Base-by-base conservation (phyloP, 2,113 vertebrate species). In the Siniperca chuatsi region DNA sequence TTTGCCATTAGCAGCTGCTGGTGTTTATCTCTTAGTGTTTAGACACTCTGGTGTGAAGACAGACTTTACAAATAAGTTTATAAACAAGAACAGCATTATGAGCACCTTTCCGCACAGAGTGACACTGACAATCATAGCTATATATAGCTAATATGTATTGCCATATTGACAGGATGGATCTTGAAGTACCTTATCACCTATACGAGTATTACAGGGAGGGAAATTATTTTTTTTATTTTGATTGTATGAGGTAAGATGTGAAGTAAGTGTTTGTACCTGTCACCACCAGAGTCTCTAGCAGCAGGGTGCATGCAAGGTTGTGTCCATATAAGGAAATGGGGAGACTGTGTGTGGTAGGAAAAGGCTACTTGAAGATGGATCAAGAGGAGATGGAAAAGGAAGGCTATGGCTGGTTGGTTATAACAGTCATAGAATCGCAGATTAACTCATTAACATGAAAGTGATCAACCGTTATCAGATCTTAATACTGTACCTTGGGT, bases 321-420 rank as follows among this genome's bases (percentile, higher is more conserved):
- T 50, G 48, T 78, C 92, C 86, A 71, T 88, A 79, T 78, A 91
- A 89, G 93, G 87, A 48, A 25, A 66, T 20, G 3, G 9, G 21
- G 48, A n/a, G 46, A 50, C 0, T 13, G 67, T 80, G 60, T 58
- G 37, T 66, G 64, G 76, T 35, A 44, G 21, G 65, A 57, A 46
- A 66, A 79, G 71, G 46, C 62, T 58, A 8, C 42, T 52, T 29
- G 54, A 68, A 78, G 57, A 72, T 73, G 83, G 46, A 8, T 67
- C 52, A 67, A 46, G 50, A 50, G 21, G 69, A 46, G n/a, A 62
- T 60, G 46, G 85, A 82, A 76, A 79, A 68, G 18, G 35, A 84
- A 87, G 60, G 70, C 75, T 25, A 50, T 23, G 72, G 66, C 33
- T 46, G 52, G 16, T 20, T 79, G 50, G 50, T 82, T 40, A 8